Evolutionary conservation across 2,797 vertebrate species (phyloP), one percentile per base, ranked within the genome.

Genomic region (Odontamblyopus rebecca): DNA sequence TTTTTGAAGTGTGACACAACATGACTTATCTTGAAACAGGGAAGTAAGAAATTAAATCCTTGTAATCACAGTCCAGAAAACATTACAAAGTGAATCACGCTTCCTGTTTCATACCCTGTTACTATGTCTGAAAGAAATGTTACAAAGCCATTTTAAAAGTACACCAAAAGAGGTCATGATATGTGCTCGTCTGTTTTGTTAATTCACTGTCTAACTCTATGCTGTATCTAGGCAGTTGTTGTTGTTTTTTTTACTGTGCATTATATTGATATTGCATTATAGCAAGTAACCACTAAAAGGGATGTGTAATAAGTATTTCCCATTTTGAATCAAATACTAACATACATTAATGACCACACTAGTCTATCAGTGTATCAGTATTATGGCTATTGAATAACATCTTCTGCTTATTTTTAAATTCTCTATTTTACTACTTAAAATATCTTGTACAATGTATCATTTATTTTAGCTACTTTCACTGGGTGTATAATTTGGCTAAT

Each of bases 1-100:
- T 79, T 78, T 70, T 78, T 73, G 82, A 70, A 86, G 71, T 77
- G 76, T 68, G 85, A 83, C 71, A 72, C 72, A 73, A 84, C 84
- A 68, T 44, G 72, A 74, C 77, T 77, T 77, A 69, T 78, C 29
- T 59, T 44, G 60, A 74, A 80, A 84, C 75, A 87, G 76, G 73
- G 59, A 89, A 86, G 74, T 83, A 61, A 72, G 62, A 79, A 82
- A 76, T 69, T 6, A 54, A 78, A 72, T 61, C 61, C 70, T 41
- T 77, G 71, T 61, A 67, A 76, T 76, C 75, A 83, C 48, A 29
- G 72, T 76, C 67, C 29, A 68, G 73, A 64, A 62, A 75, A 80
- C 19, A 56, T 41, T 41, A 41, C 51, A 71, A 71, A 71, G 77
- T 62, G 68, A 82, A 76, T 78, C 76, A 85, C 65, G 1, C 64